A percentile compares a stretch with the other conserved stretches of the same genome.
phyloP scores from a whole-genome alignment of 92 coral and sea anemone species.

The Pocillopora meandrina region DNA sequence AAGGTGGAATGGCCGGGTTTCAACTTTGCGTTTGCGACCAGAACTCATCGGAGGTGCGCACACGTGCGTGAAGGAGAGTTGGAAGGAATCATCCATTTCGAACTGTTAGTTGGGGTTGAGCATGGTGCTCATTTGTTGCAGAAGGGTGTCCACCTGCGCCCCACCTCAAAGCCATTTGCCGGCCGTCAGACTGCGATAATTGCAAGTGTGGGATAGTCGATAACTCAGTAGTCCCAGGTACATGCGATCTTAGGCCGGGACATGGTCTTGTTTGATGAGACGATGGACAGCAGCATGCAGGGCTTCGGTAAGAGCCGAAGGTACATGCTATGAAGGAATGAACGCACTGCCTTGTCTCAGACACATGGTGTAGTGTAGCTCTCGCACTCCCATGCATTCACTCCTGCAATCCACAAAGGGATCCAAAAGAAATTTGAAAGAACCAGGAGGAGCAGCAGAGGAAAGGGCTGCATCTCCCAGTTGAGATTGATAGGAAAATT shows the following conservation, averaged over 20 bases:
- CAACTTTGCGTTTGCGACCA: background rate
- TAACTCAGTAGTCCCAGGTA: background rate
- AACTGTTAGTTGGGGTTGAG: background rate
- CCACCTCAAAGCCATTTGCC: too few relatives aligned
- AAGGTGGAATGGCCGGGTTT: background rate
- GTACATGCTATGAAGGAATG: background rate
- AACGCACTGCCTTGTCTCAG: background rate
- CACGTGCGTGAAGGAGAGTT: background rate
- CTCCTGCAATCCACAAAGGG: background rate
- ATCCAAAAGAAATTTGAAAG: background rate
- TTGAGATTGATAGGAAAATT: background rate
- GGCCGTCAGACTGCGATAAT: background rate
- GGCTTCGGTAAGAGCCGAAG: background rate
- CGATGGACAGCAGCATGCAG: background rate
- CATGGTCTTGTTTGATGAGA: background rate
- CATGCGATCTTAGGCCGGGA: background rate
- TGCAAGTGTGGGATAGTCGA: background rate
- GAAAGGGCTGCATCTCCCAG: background rate
- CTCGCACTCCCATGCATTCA: background rate
- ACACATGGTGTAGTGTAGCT: background rate
- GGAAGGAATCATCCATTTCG: background rate
- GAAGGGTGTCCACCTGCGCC: too few relatives aligned
- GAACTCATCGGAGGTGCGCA: background rate
- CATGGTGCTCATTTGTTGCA: background rate
- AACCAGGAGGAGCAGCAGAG: background rate